Base-by-base conservation (phyloP, 2,113 vertebrate species). In the Isichthys henryi region DNA sequence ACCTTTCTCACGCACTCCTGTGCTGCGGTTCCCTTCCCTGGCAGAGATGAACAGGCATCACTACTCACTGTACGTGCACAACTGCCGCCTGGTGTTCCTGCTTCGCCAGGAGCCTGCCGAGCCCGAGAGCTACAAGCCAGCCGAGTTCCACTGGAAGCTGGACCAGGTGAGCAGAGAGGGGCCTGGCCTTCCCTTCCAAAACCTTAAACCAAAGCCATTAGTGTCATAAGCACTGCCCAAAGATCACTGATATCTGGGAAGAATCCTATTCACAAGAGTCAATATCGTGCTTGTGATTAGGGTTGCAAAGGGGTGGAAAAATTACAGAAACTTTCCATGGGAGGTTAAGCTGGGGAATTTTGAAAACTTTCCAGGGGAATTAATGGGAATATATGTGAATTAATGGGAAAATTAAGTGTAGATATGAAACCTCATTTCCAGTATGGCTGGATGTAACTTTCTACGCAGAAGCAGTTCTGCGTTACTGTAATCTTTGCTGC, bases 141-240 rank as follows among this genome's bases (percentile, higher is more conserved):
- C 98, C 0, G 98, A 99, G 90, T 99, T 99, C 87, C 98, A 99
- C 95, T 99, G 98, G 98, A 99, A 99, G 53, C 92, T 99, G 0
- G 96, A 97, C n/a, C 97, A 99, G 95, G 98, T 98, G 87, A 91
- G 95, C 56, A 27, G 50, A 82, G 43, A 4, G 11, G 15, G 70
- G 5, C 15, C 74, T 19, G 6, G 35, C 35, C 35, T 80, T 80
- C 13, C 35, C 35, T 2, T 80, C 35, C 74, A 7, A 17, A 43
- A 80, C 35, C 13, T 43, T 2, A 43, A 15, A 80, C 17, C 31
- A 35, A 43, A 80, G 31, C 74, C 74, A 15, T 39, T 80, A 43
- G 31, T 13, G 35, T 43, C 35, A 6, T 35, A 43, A 80, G 74
- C 17, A 2, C 31, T 19, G 17, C 74, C 74, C 13, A 80, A 80